Evolutionary conservation across 2,797 vertebrate species (phyloP), one percentile per base, ranked within the genome.

Genomic region (Staurois parvus): DNA sequence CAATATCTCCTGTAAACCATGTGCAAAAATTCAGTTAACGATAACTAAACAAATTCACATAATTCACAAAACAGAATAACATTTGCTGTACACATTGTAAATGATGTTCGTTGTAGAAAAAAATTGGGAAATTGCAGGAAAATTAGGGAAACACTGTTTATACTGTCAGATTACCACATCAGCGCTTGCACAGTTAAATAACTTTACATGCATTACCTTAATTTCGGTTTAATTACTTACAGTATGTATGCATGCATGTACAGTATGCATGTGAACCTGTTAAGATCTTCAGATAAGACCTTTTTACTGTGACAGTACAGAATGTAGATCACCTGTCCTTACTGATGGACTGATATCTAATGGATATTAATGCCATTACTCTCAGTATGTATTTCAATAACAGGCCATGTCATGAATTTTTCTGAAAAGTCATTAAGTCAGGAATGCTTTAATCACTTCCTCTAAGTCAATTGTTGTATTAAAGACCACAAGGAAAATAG

Each of bases 401-500:
- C 77, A 79, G 77, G 11, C 34, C 37, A 45, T 28, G 26, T 78
- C 37, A 21, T 67, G 26, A 29, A 42, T 79, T 52, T n/a, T 79
- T 28, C 76, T 45, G 11, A 45, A 67, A 67, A 79, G 34, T 66
- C 66, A 69, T 79, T 26, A 79, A 52, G 24, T 62, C 13, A 21
- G 5, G 19, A 67, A 52, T n/a, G 17, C 30, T 40, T 79, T 79
- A 79, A 69, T 79, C 40, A 52, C 77, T 79, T 79, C 59, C 66
- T 67, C 42, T 29, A 28, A 80, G 40, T 72, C 68, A 56, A 80
- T 80, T 72, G 68, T 24, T 59, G 42, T n/a, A 68, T 72, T 56
- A 26, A 59, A 32, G 12, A 80, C 34, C 79, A 80, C 66, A 80
- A 70, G 67, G 77, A 52, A 69, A 72, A 69, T 69, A 80, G 45